phyloP scores from a whole-genome alignment of 2,113 vertebrate genomes.

The Centropus unirufus region DNA sequence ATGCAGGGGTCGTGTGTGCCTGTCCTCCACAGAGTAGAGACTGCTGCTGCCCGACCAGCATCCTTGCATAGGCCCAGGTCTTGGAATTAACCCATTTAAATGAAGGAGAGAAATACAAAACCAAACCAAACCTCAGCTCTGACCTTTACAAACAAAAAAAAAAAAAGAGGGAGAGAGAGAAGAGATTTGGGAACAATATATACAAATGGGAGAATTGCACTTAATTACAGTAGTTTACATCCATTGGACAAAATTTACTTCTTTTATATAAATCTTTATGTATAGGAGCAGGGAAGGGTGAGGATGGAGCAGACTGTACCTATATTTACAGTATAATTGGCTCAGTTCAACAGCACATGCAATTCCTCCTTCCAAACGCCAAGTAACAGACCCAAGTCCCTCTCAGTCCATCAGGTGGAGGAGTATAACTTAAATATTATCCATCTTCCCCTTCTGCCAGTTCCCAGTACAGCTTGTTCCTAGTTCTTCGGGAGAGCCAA shows the following conservation, averaged over 20 bases:
- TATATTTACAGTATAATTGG: constrained; percentile 78
- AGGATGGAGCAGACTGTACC: constrained; percentile 43
- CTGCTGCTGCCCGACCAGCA: background rate
- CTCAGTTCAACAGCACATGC: constrained; percentile 77
- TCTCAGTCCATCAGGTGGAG: constrained; percentile 61
- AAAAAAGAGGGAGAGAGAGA: background rate
- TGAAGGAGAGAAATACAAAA: constrained; percentile 25
- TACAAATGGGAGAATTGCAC: constrained; percentile 80
- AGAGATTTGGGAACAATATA: constrained; percentile 66
- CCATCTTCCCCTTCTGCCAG: constrained; percentile 30
- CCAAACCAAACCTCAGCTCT: constrained; percentile 38
- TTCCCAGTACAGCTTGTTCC: constrained; percentile 18
- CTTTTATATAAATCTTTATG: constrained; percentile 79
- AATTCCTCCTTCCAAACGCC: constrained; percentile 59
- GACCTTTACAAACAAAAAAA: constrained; percentile 66
- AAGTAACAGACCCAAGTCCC: constrained; percentile 78
- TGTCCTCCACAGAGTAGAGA: background rate
- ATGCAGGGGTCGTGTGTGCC: background rate
- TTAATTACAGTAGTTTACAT: constrained; percentile 83
- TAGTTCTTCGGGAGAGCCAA: background rate
- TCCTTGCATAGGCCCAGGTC: background rate
- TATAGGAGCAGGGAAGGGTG: background rate
- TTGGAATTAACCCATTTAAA: background rate
- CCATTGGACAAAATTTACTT: constrained; percentile 80
- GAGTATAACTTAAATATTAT: constrained; percentile 24